Evolutionary conservation across 1,140 invertebrate species (phyloP), one percentile per base, ranked within the genome.

Genomic region (Halesus radiatus): DNA sequence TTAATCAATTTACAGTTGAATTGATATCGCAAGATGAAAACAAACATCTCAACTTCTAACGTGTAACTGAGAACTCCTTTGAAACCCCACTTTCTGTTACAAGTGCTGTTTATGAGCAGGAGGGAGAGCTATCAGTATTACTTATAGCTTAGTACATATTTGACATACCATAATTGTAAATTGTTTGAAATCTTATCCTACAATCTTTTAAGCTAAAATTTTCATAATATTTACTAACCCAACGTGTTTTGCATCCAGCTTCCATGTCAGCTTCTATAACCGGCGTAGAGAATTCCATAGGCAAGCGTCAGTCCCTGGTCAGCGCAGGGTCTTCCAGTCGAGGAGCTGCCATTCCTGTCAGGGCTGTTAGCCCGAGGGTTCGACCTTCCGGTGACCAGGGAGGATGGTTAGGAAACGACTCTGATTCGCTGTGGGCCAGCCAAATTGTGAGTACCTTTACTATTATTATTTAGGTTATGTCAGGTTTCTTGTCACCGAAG

Each of bases 191-290:
- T 37, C 32, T 37, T 8, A 37, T 37, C 32, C 7, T 37, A 37
- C 32, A 37, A 37, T 4, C 32, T 37, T 45, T 45, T 45, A 45
- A 10, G 10, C 37, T 45, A 45, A 45, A 13, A 45, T 3, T 13
- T 45, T 45, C 37, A 13, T 10, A 45, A 45, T n/a, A 45, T 45
- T 8, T 52, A 53, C 50, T 54, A 76, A 76, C 72, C 18, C 18
- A 16, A 32, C 58, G 16, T 62, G n/a, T 76, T 45, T 62, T 76
- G 22, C 18, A 76, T 60, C 15, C 83, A 90, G 89, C 89, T 84
- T 90, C 89, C 78, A 88, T 91, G 82, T 91, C 91, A 83, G 89
- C 91, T 85, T 86, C 88, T 84, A 87, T 88, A 83, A 86, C 86
- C 83, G 87, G 89, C 80, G 84, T 87, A 78, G 88, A 89, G 85